Evolutionary conservation across 2,888 invertebrate genomes (phyloP).

Genomic region (Allacma fusca): DNA sequence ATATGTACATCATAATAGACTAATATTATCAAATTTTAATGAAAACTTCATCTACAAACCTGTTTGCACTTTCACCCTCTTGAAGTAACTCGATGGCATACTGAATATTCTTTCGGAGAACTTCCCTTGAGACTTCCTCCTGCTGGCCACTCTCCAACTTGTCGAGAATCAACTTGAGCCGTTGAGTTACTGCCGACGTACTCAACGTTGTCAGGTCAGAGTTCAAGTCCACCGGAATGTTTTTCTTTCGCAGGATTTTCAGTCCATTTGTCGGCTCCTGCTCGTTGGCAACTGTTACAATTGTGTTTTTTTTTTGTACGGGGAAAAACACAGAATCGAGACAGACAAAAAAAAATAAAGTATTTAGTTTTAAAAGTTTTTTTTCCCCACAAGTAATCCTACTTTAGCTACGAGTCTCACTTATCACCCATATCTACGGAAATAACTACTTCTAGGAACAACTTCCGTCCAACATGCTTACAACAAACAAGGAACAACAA

Average conservation of each 20-base stretch:
- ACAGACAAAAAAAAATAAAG: neutral
- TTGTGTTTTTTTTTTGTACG: neutral
- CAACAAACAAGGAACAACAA: no score
- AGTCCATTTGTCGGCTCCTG: conserved; percentile 60
- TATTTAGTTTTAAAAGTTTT: conserved; percentile 12
- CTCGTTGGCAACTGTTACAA: conserved; percentile 57
- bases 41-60: conserved; percentile 41
- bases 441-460: neutral
- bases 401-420: neutral
- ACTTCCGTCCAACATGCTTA: neutral
- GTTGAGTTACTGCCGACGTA: conserved; percentile 66
- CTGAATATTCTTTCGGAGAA: conserved; percentile 89
- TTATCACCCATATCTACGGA: conserved; percentile 30
- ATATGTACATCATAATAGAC: no score
- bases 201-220: conserved; percentile 56
- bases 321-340: no score
- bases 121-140: conserved; percentile 85
- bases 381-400: neutral
- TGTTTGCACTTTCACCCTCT: conserved; percentile 58
- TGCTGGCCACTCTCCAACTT: conserved; percentile 67
- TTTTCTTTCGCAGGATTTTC: conserved; percentile 62
- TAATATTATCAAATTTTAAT: no score
- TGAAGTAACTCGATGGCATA: conserved; percentile 71
- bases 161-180: conserved; percentile 86
- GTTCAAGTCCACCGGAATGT: conserved; percentile 59